phyloP scores from a whole-genome alignment of 2,113 vertebrate species.

The Merops nubicus region DNA sequence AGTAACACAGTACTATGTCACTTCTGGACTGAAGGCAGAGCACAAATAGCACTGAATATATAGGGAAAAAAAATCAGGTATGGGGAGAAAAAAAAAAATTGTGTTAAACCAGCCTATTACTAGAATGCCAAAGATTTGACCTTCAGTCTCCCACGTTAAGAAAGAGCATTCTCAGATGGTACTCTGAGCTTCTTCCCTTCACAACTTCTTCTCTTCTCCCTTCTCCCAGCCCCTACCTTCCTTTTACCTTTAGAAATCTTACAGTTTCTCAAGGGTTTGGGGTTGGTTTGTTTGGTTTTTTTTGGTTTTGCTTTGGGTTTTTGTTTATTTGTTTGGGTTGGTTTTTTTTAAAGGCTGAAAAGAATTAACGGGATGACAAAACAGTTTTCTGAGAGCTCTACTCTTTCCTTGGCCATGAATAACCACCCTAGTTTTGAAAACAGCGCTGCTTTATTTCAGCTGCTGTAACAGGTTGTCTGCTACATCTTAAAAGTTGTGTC shows the following conservation, averaged over 20 bases:
- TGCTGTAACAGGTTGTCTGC: slow-evolving; percentile 6
- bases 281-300: no score
- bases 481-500: slow-evolving; percentile 26
- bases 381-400: not conserved
- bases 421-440: not conserved
- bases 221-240: not conserved
- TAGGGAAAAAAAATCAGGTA: no score
- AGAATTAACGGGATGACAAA: not conserved
- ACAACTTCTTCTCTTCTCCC: not conserved
- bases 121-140: not conserved
- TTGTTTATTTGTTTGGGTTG: not conserved
- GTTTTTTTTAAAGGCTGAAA: not conserved
- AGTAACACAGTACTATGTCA: not conserved
- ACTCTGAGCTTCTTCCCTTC: not conserved
- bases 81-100: fast-evolving
- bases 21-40: not conserved
- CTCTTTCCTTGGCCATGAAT: not conserved
- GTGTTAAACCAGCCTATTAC: not conserved
- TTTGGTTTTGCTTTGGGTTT: no score
- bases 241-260: not conserved
- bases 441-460: slow-evolving; percentile 21
- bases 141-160: not conserved
- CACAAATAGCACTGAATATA: not conserved
- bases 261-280: not conserved
- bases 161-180: not conserved